phyloP scores from a whole-genome alignment of 2,113 vertebrate genomes.

The Columba livia region DNA sequence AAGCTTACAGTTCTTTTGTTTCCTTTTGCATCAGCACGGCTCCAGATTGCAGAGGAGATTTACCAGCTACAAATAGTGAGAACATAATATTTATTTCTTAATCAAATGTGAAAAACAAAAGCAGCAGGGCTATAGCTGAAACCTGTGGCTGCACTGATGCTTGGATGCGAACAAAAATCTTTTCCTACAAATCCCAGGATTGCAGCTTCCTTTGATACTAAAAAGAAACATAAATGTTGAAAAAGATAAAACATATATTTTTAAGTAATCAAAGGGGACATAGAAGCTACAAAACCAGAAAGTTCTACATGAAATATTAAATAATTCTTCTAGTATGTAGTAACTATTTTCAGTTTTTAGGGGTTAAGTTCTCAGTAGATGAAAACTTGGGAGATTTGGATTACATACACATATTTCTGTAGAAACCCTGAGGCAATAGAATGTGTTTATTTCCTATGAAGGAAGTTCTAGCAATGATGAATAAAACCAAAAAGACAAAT shows the following conservation, averaged over 20 bases:
- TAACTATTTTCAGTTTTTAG: not conserved
- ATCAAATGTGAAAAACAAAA: conserved; percentile 38
- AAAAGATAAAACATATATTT: not conserved
- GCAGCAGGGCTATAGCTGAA: not conserved
- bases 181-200: not conserved
- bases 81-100: conserved; percentile 23
- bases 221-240: not conserved
- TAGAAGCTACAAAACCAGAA: not conserved
- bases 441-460: not conserved
- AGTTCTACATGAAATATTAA: not conserved
- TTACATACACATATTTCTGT: not conserved
- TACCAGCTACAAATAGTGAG: not conserved
- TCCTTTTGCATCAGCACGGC: not conserved
- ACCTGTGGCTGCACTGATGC: not conserved
- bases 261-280: not conserved
- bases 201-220: not conserved
- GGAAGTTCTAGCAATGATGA: not conserved
- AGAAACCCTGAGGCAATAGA: not conserved
- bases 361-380: not conserved
- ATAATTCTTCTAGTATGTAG: not conserved
- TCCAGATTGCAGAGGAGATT: conserved; percentile 8
- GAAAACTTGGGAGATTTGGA: not conserved
- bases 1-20: not conserved
- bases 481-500: not conserved
- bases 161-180: not conserved